Conservation (phyloP, 2,113 vertebrate species). For the Tragelaphus strepsiceros region DNA sequence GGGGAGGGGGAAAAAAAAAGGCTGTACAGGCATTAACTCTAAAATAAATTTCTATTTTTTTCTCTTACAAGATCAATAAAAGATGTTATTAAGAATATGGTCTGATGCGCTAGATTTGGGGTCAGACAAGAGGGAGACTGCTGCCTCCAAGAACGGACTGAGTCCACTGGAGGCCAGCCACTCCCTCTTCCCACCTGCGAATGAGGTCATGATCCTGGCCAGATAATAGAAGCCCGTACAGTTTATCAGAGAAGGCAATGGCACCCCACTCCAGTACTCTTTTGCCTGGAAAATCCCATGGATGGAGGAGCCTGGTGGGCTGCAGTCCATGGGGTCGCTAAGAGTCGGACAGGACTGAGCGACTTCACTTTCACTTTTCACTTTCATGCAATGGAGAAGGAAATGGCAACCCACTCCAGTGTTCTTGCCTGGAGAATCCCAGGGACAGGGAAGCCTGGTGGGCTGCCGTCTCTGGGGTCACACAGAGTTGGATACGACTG, state of each 20-base stretch:
- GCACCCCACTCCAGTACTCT: background rate
- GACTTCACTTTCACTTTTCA: too few species aligned
- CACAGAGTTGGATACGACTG: too few species aligned
- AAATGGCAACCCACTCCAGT: too few species aligned
- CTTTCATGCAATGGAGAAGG: too few species aligned
- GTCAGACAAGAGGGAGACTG: background rate
- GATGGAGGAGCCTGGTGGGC: too few species aligned
- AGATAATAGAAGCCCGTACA: fast-evolving
- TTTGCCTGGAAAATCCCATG: background rate
- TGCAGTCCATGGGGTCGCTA: too few species aligned
- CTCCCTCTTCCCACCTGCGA: background rate
- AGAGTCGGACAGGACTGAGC: fast-evolving
- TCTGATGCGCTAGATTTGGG: background rate
- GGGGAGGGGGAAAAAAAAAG: background rate
- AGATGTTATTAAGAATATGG: constrained; percentile 44
- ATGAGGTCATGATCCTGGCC: fast-evolving
- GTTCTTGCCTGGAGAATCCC: too few species aligned
- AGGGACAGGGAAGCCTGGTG: too few species aligned
- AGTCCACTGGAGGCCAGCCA: background rate
- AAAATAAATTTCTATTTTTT: constrained; percentile 65
- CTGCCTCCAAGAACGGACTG: background rate
- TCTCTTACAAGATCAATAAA: constrained; percentile 67
- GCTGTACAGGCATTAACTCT: constrained; percentile 14
- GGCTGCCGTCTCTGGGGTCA: too few species aligned
- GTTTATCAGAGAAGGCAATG: background rate